Conservation (phyloP, 2,888 invertebrate genomes). For the Octonoba sinensis region DNA sequence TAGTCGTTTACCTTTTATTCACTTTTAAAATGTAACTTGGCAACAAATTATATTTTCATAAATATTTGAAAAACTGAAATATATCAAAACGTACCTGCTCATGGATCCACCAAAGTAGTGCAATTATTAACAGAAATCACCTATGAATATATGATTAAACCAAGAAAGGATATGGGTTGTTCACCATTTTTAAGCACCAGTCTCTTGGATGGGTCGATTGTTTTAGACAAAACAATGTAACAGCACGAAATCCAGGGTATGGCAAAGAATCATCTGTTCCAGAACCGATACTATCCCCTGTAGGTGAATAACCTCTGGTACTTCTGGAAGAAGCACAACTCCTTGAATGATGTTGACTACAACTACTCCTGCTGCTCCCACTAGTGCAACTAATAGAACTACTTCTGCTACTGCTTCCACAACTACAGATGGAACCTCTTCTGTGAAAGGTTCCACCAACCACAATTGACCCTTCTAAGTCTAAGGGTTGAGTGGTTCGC, state of each 20-base stretch:
- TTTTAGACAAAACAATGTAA: constrained; percentile 87
- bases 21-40: too few relatives aligned
- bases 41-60: too few relatives aligned
- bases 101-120: too few relatives aligned
- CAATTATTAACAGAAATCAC: background rate
- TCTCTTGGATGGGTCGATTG: constrained; percentile 91
- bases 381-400: constrained; percentile 3
- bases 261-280: constrained; percentile 75
- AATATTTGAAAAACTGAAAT: too few relatives aligned
- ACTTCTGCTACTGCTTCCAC: constrained; percentile 18
- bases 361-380: constrained; percentile 7
- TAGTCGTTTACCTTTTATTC: too few relatives aligned
- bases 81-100: too few relatives aligned
- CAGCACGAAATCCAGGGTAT: constrained; percentile 91
- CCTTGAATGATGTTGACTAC: constrained; percentile 1
- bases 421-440: constrained; percentile 30
- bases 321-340: constrained; percentile 22
- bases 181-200: constrained; percentile 96
- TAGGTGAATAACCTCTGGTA: constrained; percentile 32
- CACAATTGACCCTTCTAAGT: constrained; percentile 57
- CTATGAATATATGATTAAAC: background rate
- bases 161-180: constrained; percentile 99
- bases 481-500: constrained; percentile 15
- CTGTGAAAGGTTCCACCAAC: constrained; percentile 32
- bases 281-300: constrained; percentile 8